Evolutionary conservation across 2,797 vertebrate species (phyloP), one percentile per base, ranked within the genome.

Genomic region (Tapirus indicus): DNA sequence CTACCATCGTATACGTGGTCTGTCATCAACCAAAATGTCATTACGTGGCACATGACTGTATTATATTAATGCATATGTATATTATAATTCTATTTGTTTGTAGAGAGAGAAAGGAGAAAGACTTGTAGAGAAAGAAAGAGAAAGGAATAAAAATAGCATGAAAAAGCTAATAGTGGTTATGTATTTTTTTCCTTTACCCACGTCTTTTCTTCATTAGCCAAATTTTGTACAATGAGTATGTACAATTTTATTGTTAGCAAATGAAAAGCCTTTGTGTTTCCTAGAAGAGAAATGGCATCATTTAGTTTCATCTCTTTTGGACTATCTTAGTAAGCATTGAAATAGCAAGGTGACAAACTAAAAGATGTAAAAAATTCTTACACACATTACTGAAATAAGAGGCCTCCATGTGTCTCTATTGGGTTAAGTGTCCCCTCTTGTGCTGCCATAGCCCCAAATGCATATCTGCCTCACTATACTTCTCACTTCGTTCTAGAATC

Each of bases 181-280:
- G 10, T 38, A 52, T 56, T 56, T 68, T 62, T 64, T 64, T 38
- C 8, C 60, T 64, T 79, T 91, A 80, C 12, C 16, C 60, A 62
- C 54, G 29, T 88, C 38, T 91, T 95, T 47, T 75, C 64, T 80
- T 88, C 66, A 38, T 90, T 80, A 87, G 32, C 20, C n/a, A 79
- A 54, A 84, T 29, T 92, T 90, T 94, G 25, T 41, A 71, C 7
- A 23, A 32, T 52, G 14, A 69, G n/a, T 72, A 29, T 47, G 6
- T 49, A 69, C 64, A 21, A 5, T 80, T 62, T 95, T 71, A 69
- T 32, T 68, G 44, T 69, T 84, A 75, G n/a, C 44, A 75, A 38
- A 27, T 0, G 49, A 6, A 77, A 83, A 66, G n/a, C 3, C 8
- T 71, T 38, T 41, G 29, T 80, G 17, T 77, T 92, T 89, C 88